A percentile compares a stretch with the other conserved stretches of the same genome.
Conservation (phyloP, 2,888 invertebrate species). For the Mythimna pallens region DNA sequence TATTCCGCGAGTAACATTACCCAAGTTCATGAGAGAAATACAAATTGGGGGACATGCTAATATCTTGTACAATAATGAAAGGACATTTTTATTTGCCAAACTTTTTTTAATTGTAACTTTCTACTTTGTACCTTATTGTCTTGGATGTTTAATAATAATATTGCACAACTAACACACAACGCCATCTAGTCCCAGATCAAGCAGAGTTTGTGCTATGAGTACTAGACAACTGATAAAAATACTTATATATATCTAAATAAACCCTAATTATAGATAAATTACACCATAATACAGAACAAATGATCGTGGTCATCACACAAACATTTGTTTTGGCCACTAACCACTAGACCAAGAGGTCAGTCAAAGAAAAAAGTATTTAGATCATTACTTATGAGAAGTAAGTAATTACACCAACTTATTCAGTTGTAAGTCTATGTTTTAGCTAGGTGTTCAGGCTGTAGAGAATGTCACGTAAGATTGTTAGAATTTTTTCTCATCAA, state of each 20-base stretch:
- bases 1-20: constrained; percentile 67
- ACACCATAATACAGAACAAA: too few relatives aligned
- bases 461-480: not conserved
- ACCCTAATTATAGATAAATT: too few relatives aligned
- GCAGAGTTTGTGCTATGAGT: too few relatives aligned
- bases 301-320: too few relatives aligned
- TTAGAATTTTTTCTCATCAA: not conserved
- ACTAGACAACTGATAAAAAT: too few relatives aligned
- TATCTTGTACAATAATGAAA: constrained; percentile 33
- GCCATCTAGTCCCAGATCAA: too few relatives aligned
- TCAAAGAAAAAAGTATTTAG: not conserved
- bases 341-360: too few relatives aligned
- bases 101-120: not conserved
- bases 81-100: constrained; percentile 3
- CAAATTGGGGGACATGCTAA: constrained; percentile 58
- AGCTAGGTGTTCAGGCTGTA: too few relatives aligned
- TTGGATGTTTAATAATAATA: not conserved
- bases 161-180: too few relatives aligned
- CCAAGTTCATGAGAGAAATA: constrained; percentile 66
- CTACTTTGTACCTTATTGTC: not conserved
- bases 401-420: constrained; percentile 7
- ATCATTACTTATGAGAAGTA: not conserved
- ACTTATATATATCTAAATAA: too few relatives aligned
- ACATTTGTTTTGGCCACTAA: too few relatives aligned
- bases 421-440: not conserved